Evolutionary conservation across 2,797 vertebrate species (phyloP).

Genomic region (Falco naumanni): DNA sequence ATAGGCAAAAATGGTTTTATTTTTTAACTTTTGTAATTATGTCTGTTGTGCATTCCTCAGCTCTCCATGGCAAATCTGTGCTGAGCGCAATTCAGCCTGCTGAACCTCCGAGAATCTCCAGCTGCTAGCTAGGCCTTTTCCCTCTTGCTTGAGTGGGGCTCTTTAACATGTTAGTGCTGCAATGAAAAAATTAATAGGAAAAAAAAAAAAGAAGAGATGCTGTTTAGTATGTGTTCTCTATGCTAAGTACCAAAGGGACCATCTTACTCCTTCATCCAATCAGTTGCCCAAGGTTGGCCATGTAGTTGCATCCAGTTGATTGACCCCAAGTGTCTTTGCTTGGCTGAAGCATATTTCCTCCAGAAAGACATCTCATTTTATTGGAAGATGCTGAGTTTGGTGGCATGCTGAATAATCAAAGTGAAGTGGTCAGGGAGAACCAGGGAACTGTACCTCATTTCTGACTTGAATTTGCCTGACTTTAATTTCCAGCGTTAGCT

Average conservation of each 20-base stretch:
- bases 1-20: not conserved
- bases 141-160: not conserved
- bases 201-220: not conserved
- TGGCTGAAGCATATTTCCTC: not conserved
- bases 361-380: not conserved
- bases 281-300: not conserved
- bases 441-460: rapidly evolving
- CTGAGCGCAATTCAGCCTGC: not conserved
- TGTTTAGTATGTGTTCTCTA: not conserved
- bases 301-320: not conserved
- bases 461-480: not conserved
- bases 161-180: not conserved
- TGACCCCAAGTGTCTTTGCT: not conserved
- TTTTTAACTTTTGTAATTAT: not conserved
- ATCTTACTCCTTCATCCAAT: not conserved
- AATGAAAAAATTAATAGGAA: not conserved
- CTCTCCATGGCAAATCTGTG: not conserved
- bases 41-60: not conserved
- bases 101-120: not conserved
- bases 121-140: not conserved
- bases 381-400: not conserved
- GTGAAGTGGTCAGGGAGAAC: not conserved
- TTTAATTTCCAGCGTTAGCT: not conserved
- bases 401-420: not conserved
- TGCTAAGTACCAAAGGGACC: not conserved